Evolutionary conservation across 1,140 invertebrate genomes (phyloP), one percentile per base, ranked within the genome.

Genomic region (Rhopalosiphum padi): DNA sequence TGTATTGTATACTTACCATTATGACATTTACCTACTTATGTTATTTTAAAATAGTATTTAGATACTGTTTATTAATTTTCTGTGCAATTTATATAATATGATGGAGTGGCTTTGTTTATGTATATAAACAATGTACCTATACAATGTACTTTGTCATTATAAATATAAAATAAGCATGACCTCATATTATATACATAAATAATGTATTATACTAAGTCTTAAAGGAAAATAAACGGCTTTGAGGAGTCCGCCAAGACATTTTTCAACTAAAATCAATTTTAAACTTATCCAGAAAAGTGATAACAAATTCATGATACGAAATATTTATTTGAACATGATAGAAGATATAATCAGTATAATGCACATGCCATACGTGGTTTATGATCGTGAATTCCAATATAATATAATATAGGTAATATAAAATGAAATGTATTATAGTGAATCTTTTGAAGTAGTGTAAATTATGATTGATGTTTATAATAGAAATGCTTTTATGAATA

Each of bases 401-500:
- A 30, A 60, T 60, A n/a, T n/a, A 68, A 51, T n/a, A 21, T 51
- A 51, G 15, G 1, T 60, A 60, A 30, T 60, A 60, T 60, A 15
- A 68, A 68, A 88, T n/a, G 5, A 4, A 86, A 48, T 88, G 60
- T 68, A n/a, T 30, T 68, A n/a, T 68, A 68, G 60, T 68, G 60
- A 68, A 68, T 68, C 60, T 68, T 51, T 51, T n/a, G 25, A 88
- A 51, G 86, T 51, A 41, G 11, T 88, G 21, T 88, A n/a, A 87
- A 48, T 48, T 22, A 87, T 87, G 43, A 87, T 87, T n/a, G 43
- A 88, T 88, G 46, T 51, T 89, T 89, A 11, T 53, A 89, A 89
- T 55, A 51, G 35, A 53, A 37, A 53, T 35, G 22, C 7, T 37
- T 37, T 89, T 55, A 89, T 37, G 35, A 89, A 53, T 89, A 88